Evolutionary conservation across 2,797 vertebrate genomes (phyloP).

Genomic region (Discoglossus pictus): DNA sequence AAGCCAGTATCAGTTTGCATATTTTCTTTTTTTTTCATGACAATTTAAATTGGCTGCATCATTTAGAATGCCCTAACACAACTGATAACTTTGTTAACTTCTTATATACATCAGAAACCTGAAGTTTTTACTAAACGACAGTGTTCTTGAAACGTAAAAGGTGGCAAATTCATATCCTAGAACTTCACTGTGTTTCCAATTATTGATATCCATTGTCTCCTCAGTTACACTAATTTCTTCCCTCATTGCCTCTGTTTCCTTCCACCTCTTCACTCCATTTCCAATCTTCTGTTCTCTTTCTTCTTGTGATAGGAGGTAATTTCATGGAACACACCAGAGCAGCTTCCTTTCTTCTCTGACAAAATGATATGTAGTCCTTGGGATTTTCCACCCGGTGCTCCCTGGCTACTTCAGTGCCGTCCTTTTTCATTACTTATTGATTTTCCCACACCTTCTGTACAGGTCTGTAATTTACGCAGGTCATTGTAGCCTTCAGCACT

Average conservation of each 20-base stretch:
- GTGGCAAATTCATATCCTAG: too few species aligned
- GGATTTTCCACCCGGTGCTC: conserved; percentile 77
- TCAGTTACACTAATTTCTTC: conserved; percentile 10
- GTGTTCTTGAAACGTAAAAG: too few species aligned
- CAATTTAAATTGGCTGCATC: too few species aligned
- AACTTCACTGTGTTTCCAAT: not conserved
- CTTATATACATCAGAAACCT: too few species aligned
- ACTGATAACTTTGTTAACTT: too few species aligned
- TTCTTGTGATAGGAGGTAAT: conserved; percentile 65
- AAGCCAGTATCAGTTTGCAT: too few species aligned
- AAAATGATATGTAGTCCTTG: conserved; percentile 74
- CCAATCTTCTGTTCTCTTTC: conserved; percentile 56
- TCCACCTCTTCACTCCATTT: conserved; percentile 19
- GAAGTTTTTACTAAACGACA: too few species aligned
- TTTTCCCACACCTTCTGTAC: conserved; percentile 72
- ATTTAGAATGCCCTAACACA: too few species aligned
- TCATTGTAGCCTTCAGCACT: conserved; percentile 74
- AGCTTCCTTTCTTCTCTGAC: conserved; percentile 75
- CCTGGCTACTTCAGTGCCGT: conserved; percentile 73
- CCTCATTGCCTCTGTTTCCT: conserved; percentile 10
- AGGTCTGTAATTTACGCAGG: conserved; percentile 79
- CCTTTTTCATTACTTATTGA: conserved; percentile 82
- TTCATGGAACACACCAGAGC: conserved; percentile 68
- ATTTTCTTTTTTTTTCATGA: too few species aligned
- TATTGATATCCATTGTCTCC: conserved; percentile 13